These are phyloP conservation scores for Ridgeia piscesae DNA, from an alignment of 1,140 invertebrate genomes.

Conservation along the genomic window DNA sequence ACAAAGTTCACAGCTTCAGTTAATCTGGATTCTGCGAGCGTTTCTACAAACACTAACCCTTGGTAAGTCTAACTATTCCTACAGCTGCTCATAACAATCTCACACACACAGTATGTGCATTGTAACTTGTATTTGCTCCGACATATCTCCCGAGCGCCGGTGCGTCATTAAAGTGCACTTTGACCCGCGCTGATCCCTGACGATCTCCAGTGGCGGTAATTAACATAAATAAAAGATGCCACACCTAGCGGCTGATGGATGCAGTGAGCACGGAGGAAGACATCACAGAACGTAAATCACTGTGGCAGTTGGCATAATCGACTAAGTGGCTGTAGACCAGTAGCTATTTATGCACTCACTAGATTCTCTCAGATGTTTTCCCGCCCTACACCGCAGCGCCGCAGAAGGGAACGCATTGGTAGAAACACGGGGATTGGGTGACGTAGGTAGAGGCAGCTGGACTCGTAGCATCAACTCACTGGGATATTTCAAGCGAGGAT, in stretches of 20 bases:
- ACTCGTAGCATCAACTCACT: neutral
- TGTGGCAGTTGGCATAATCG: neutral
- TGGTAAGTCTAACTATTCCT: neutral
- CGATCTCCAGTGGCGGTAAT: neutral
- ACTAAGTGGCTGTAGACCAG: neutral
- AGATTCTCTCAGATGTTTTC: neutral
- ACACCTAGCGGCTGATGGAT: neutral
- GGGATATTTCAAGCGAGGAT: neutral
- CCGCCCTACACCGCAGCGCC: no score
- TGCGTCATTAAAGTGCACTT: neutral
- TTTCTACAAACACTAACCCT: neutral
- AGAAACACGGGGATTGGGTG: neutral
- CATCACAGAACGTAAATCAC: neutral
- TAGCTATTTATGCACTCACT: neutral
- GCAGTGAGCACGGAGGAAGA: neutral
- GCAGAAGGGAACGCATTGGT: neutral
- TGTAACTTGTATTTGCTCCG: no score
- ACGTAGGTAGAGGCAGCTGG: neutral
- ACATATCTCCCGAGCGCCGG: neutral
- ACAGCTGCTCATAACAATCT: neutral
- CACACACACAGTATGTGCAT: neutral
- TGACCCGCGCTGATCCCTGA: neutral
- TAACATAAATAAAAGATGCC: neutral
- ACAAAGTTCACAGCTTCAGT: no score
- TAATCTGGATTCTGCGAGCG: neutral